These are phyloP conservation scores for Electrophaes corylata DNA, from an alignment of 2,888 invertebrate genomes.

Conservation along the genomic window DNA sequence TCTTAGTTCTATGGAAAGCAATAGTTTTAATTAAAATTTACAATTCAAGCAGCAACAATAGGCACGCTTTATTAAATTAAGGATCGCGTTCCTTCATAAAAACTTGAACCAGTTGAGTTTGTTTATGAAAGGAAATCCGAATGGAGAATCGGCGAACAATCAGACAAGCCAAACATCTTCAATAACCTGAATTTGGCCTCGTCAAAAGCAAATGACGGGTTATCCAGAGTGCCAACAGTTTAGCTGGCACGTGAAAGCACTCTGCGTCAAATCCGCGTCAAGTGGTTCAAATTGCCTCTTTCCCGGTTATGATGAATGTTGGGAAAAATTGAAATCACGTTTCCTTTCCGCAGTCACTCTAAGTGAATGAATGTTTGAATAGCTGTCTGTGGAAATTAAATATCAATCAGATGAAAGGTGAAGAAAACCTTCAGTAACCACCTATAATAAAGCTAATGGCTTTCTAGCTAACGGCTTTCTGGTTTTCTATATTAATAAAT, in stretches of 20 bases:
- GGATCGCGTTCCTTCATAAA: conserved; percentile 15
- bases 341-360: conserved; percentile 61
- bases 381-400: conserved; percentile 47
- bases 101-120: conserved; percentile 27
- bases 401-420: conserved; percentile 51
- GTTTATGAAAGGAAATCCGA: conserved; percentile 37
- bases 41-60: conserved; percentile 30
- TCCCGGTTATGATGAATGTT: conserved; percentile 67
- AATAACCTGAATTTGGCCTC: conserved; percentile 60
- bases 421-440: neutral
- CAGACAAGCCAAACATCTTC: conserved; percentile 53
- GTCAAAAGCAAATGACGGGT: conserved; percentile 68
- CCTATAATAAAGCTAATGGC: neutral
- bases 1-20: conserved; percentile 45
- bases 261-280: conserved; percentile 70
- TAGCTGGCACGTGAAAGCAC: conserved; percentile 63
- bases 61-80: conserved; percentile 25
- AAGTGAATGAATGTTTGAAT: conserved; percentile 53
- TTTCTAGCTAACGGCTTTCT: neutral
- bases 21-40: conserved; percentile 57
- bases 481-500: neutral
- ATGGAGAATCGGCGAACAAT: conserved; percentile 42
- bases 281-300: conserved; percentile 68
- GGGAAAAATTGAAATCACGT: conserved; percentile 70
- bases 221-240: conserved; percentile 68